A percentile compares a stretch with the other conserved stretches of the same genome.
phyloP scores from a whole-genome alignment of 92 coral and sea anemone species.

The Heteractis magnifica region DNA sequence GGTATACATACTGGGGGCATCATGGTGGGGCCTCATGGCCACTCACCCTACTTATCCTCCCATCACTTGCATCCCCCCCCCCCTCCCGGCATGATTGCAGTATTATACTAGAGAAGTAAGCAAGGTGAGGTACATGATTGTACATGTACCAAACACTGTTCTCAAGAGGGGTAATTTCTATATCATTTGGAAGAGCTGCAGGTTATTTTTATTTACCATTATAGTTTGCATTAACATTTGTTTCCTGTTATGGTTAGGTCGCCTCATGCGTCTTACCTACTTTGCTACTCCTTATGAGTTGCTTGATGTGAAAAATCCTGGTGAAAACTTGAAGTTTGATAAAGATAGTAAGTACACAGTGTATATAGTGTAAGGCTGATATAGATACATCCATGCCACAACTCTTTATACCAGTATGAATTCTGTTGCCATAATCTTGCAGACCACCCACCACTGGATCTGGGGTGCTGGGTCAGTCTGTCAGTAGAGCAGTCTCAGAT shows the following conservation, averaged over 20 bases:
- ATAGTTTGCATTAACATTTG: no score
- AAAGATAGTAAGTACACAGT: slow-evolving; percentile 52
- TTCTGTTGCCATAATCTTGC: slow-evolving; percentile 2
- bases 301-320: slow-evolving; percentile 71
- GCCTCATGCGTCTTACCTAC: slow-evolving; percentile 92
- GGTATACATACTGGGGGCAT: no score
- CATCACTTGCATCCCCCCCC: no score
- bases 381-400: neutral
- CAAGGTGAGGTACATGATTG: no score
- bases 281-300: slow-evolving; percentile 94
- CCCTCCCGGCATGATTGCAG: no score
- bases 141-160: no score
- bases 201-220: no score
- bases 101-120: no score
- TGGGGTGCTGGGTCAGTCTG: slow-evolving; percentile 81
- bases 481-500: slow-evolving; percentile 92
- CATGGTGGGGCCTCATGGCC: no score
- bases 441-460: slow-evolving; percentile 82
- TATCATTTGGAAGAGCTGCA: no score
- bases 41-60: no score
- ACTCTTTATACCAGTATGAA: neutral
- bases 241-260: slow-evolving; percentile 43
- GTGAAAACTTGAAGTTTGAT: slow-evolving; percentile 64
- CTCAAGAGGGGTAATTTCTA: no score
- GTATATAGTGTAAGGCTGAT: neutral